Conservation (phyloP, 2,113 vertebrate genomes). For the Alethe diademata region DNA sequence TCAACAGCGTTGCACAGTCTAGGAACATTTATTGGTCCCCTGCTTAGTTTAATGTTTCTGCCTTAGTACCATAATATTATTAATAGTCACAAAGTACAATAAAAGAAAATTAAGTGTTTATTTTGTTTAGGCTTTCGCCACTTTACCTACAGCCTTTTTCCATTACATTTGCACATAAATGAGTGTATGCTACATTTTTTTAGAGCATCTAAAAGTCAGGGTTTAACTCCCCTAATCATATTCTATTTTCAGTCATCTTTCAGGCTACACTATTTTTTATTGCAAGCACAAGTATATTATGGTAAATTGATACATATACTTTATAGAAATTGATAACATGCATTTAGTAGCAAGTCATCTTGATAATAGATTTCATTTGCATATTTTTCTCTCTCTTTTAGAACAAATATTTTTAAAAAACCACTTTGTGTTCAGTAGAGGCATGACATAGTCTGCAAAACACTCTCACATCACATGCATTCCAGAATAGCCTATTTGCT, state of each 20-base stretch:
- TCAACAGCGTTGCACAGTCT: constrained; percentile 74
- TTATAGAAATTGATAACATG: constrained; percentile 10
- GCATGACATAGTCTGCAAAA: neutral
- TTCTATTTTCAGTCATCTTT: constrained; percentile 70
- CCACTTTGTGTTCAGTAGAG: neutral
- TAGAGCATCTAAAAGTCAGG: constrained; percentile 64
- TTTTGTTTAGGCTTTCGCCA: constrained; percentile 75
- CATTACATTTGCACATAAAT: constrained; percentile 84
- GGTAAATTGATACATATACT: constrained; percentile 28
- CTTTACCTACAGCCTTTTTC: constrained; percentile 78
- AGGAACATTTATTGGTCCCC: constrained; percentile 74
- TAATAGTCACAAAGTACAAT: constrained; percentile 77
- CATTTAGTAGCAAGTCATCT: neutral
- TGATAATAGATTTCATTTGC: neutral
- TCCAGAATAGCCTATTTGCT: neutral
- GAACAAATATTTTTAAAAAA: neutral
- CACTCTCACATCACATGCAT: neutral
- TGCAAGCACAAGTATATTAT: constrained; percentile 30
- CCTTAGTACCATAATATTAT: constrained; percentile 74
- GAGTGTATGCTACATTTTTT: constrained; percentile 72
- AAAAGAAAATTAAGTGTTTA: constrained; percentile 81
- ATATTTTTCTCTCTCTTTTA: neutral
- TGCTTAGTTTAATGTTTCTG: constrained; percentile 79
- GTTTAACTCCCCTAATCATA: constrained; percentile 71
- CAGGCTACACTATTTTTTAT: constrained; percentile 26